Conservation (phyloP, 2,113 vertebrate species). For the Dolichotis patagonum region DNA sequence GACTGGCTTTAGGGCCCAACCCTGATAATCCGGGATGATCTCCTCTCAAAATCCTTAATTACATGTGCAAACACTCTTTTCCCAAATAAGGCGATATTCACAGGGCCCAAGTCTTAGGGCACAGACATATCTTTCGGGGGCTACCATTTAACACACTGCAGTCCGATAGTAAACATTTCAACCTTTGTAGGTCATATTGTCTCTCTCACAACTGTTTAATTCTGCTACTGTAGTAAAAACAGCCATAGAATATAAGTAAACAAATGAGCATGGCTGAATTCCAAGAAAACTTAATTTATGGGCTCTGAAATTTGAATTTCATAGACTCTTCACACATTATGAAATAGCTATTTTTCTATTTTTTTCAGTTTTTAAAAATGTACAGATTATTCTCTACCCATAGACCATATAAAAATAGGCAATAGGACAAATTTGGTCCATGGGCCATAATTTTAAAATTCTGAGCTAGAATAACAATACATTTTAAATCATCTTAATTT, state of each 20-base stretch:
- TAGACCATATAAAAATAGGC: background rate
- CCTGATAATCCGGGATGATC: background rate
- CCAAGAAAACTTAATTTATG: background rate
- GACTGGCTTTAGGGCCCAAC: background rate
- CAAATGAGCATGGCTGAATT: background rate
- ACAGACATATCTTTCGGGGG: background rate
- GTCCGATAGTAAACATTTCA: constrained; percentile 28
- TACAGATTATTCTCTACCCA: constrained; percentile 1
- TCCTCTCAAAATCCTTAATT: background rate
- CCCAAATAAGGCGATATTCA: constrained; percentile 30
- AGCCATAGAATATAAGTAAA: background rate
- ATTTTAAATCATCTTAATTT: constrained; percentile 37
- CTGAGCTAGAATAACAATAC: constrained; percentile 19
- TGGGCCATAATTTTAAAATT: background rate
- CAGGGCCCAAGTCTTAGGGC: too few relatives aligned
- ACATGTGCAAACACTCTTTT: constrained; percentile 27
- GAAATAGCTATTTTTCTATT: background rate
- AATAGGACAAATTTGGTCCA: background rate
- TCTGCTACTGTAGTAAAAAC: background rate
- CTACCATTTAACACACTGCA: background rate
- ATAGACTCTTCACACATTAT: constrained; percentile 17
- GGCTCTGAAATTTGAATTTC: constrained; percentile 16
- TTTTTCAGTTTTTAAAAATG: background rate
- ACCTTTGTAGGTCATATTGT: background rate
- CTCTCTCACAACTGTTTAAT: background rate